Base-by-base conservation (phyloP, 2,888 invertebrate genomes). In the Scaptomyza reducta region DNA sequence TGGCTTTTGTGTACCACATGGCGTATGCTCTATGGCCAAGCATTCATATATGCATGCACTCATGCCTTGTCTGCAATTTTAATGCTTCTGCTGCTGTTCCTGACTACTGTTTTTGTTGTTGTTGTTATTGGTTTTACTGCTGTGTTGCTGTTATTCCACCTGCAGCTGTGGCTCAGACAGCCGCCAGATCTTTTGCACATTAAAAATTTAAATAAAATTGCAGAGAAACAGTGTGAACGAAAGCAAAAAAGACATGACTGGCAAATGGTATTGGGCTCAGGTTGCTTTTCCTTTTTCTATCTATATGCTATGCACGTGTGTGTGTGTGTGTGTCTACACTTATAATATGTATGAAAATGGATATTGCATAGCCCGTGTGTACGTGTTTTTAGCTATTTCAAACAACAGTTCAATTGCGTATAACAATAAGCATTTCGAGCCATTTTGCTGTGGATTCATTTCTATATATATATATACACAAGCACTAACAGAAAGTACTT, bases 161-260 rank as follows among this genome's bases (percentile, higher is more conserved):
- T 82, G 87, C 82, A 82, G 81, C 78, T 82, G 82, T 40, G 72
- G 50, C 70, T 83, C 78, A 86, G 72, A 64, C 78, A 61, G 49
- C 61, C 67, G 68, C 67, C 79, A 78, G 81, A 84, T 84, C 78
- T 84, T 78, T 78, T 78, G 73, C 18, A 62, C 71, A 83, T 83
- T 83, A 87, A 87, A 80, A 81, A 83, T 84, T 87, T 71, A 87
- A 82, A 77, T 74, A 79, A 77, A 71, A 87, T 71, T 84, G 79
- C 79, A 82, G 82, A 64, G 67, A 46, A 69, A 46, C 33, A 60
- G 60, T 41, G 54, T 47, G 51, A 60, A 81, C 69, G 16, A 74
- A 70, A 18, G 29, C 60, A 70, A 61, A 33, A 29, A 62, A 31
- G 35, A 44, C 40, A 56, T 60, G 55, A 29, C 47, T 63, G 62